phyloP scores from a whole-genome alignment of 2,888 invertebrate species.

The Chironomus riparius region DNA sequence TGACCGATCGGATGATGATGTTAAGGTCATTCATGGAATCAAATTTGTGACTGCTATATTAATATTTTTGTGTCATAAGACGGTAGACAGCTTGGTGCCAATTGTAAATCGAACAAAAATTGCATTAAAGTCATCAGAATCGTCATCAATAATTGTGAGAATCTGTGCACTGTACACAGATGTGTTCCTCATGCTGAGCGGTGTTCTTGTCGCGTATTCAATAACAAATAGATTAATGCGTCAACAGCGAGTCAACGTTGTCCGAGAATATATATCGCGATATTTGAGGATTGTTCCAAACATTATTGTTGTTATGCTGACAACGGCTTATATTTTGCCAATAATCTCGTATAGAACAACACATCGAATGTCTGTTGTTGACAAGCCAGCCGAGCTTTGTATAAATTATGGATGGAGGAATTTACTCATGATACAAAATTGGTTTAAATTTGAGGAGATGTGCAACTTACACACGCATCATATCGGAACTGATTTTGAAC shows the following conservation, averaged over 20 bases:
- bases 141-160: not conserved
- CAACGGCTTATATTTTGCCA: not conserved
- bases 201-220: slow-evolving; percentile 55
- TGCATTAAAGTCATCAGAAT: not conserved
- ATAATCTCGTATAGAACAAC: not conserved
- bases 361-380: slow-evolving; percentile 32
- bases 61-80: slow-evolving; percentile 57
- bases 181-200: slow-evolving; percentile 61
- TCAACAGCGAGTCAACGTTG: slow-evolving; percentile 47
- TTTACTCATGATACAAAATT: slow-evolving; percentile 60
- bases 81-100: slow-evolving; percentile 52
- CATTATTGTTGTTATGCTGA: not conserved
- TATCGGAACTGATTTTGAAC: slow-evolving; percentile 59
- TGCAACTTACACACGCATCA: slow-evolving; percentile 44
- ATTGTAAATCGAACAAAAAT: slow-evolving; percentile 1
- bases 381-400: slow-evolving; percentile 56
- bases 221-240: slow-evolving; percentile 50
- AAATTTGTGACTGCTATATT: slow-evolving; percentile 55
- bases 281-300: slow-evolving; percentile 4
- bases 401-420: slow-evolving; percentile 63
- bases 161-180: slow-evolving; percentile 56
- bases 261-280: slow-evolving; percentile 49
- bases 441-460: slow-evolving; percentile 63
- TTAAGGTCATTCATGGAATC: slow-evolving; percentile 56
- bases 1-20: slow-evolving; percentile 42